Evolutionary conservation across 30 jellyfish, hydroid and myxozoan genomes (phyloP).

Genomic region (Turritopsis rubra): DNA sequence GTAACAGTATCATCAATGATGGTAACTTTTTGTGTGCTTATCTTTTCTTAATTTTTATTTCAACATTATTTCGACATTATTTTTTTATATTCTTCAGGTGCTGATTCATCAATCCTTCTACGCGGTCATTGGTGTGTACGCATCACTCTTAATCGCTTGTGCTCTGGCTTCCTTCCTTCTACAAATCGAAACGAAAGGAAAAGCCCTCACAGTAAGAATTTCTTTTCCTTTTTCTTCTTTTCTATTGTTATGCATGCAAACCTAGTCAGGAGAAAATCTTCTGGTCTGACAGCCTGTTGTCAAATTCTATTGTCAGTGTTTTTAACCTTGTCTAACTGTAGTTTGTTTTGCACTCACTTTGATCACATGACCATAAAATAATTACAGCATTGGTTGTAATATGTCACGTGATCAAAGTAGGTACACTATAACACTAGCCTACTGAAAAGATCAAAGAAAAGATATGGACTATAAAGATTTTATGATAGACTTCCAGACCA

Average conservation of each 20-base stretch:
- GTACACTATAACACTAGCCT: too few relatives aligned
- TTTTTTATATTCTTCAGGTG: constrained; percentile 62
- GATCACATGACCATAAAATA: not conserved
- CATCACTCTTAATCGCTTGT: constrained; percentile 27
- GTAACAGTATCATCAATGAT: too few relatives aligned
- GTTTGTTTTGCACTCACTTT: not conserved
- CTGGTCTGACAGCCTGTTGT: too few relatives aligned
- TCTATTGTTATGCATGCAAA: not conserved
- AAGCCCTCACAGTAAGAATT: constrained; percentile 61
- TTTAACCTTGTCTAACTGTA: not conserved
- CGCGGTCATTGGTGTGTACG: constrained; percentile 44
- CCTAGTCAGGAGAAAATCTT: not conserved
- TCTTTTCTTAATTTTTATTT: too few relatives aligned
- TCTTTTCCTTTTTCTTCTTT: not conserved
- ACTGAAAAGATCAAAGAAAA: too few relatives aligned
- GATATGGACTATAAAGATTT: too few relatives aligned
- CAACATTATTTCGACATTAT: too few relatives aligned
- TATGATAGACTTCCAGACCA: too few relatives aligned
- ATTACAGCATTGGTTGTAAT: too few relatives aligned
- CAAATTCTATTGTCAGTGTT: not conserved
- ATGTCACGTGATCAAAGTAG: too few relatives aligned
- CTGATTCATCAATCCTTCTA: constrained; percentile 53
- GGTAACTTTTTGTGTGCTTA: too few relatives aligned
- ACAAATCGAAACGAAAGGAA: constrained; percentile 88
- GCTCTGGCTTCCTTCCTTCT: constrained; percentile 40